A percentile compares a stretch with the other conserved stretches of the same genome.
Evolutionary conservation across 2,888 invertebrate genomes (phyloP).

Genomic region (Epiperipatus broadwayi): DNA sequence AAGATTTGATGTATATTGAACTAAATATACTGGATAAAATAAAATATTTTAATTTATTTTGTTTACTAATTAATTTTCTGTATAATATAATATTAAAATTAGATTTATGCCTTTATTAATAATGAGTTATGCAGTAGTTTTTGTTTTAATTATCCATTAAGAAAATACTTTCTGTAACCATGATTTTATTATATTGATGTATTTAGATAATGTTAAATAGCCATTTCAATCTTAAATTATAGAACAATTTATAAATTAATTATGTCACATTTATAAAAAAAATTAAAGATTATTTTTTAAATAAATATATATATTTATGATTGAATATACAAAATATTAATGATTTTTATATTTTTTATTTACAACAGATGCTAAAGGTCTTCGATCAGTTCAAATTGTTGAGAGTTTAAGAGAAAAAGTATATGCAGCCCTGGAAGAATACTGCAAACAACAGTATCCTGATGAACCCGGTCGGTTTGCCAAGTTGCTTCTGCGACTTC

Average conservation of each 20-base stretch:
- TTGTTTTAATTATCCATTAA: too few species aligned
- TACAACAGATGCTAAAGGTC: conserved; percentile 56
- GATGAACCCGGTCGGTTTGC: conserved; percentile 88
- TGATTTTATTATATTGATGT: too few species aligned
- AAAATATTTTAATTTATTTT: too few species aligned
- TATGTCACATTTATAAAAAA: conserved; percentile 12
- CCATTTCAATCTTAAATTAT: background rate
- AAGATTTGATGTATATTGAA: too few species aligned
- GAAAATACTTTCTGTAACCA: too few species aligned
- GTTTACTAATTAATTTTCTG: too few species aligned
- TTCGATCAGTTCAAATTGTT: conserved; percentile 60
- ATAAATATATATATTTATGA: too few species aligned
- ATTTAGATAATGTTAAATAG: background rate
- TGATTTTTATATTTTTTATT: conserved; percentile 19
- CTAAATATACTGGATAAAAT: too few species aligned
- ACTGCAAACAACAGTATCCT: conserved; percentile 66
- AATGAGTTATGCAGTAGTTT: too few species aligned
- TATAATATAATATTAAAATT: too few species aligned
- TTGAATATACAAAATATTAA: background rate
- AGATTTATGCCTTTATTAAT: too few species aligned
- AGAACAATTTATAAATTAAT: conserved; percentile 6
- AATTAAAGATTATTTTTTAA: background rate
- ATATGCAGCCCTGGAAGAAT: conserved; percentile 85
- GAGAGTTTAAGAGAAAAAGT: conserved; percentile 77
- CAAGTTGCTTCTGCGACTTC: conserved; percentile 67